Evolutionary conservation across 2,113 vertebrate species (phyloP).

Genomic region (Syngnathus typhle): DNA sequence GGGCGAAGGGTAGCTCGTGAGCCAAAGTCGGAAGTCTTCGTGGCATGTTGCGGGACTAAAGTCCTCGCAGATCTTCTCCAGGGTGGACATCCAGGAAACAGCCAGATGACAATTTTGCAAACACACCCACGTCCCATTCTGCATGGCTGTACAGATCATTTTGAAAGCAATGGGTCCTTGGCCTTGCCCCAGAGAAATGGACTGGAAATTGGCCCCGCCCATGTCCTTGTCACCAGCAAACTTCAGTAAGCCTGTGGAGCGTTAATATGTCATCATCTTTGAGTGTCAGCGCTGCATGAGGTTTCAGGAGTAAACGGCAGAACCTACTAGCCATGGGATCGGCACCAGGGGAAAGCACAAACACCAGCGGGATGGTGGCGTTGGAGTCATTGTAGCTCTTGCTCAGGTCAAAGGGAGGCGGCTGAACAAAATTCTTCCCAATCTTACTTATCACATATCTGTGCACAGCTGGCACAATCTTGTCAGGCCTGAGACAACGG

Average conservation of each 20-base stretch:
- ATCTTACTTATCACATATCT: constrained; percentile 84
- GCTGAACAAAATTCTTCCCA: constrained; percentile 93
- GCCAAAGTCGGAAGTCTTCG: constrained; percentile 87
- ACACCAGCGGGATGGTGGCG: constrained; percentile 83
- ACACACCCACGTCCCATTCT: constrained; percentile 90
- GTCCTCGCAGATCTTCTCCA: constrained; percentile 95
- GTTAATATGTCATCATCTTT: not conserved
- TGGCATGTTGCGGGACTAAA: constrained; percentile 78
- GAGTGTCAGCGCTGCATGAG: not conserved
- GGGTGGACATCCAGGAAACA: constrained; percentile 89
- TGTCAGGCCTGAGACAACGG: constrained; percentile 88
- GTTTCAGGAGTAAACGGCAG: not conserved
- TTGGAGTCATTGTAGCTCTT: constrained; percentile 92
- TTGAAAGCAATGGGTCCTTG: constrained; percentile 89
- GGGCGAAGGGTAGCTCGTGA: constrained; percentile 92
- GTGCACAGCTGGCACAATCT: constrained; percentile 83
- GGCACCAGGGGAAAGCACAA: constrained; percentile 92
- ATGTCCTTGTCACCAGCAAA: constrained; percentile 87
- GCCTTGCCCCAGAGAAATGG: constrained; percentile 93
- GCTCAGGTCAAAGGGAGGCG: constrained; percentile 89
- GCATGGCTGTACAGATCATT: constrained; percentile 81
- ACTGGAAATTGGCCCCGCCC: constrained; percentile 82
- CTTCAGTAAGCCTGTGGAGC: constrained; percentile 81
- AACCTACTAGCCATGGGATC: constrained; percentile 98
- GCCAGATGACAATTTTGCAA: constrained; percentile 96